Percentiles rank a stretch among this genome's conserved stretches.
Conservation (phyloP, 2,113 vertebrate species). For the Myodes glareolus region DNA sequence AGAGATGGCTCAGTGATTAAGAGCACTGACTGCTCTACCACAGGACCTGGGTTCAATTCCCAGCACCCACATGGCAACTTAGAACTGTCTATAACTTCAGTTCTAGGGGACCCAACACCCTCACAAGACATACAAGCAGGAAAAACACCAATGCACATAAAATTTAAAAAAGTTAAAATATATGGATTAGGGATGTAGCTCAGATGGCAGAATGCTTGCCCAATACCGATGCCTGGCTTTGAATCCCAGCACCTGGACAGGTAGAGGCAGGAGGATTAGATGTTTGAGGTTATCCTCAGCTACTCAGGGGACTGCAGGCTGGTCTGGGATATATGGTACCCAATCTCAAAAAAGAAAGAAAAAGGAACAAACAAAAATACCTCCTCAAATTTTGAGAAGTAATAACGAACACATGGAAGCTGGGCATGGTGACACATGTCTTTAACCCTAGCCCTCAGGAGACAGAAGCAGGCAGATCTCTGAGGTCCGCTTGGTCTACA, state of each 20-base stretch:
- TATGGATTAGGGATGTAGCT: background rate
- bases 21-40: no score
- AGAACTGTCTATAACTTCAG: no score
- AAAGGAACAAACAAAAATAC: background rate
- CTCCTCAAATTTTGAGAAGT: constrained; percentile 50
- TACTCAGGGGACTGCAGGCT: background rate
- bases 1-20: no score
- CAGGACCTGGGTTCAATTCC: no score
- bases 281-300: background rate
- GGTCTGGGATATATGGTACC: background rate
- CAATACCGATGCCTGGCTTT: background rate
- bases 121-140: no score
- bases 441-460: background rate
- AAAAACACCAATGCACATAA: no score
- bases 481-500: background rate
- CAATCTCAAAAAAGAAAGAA: background rate
- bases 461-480: background rate
- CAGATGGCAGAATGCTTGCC: background rate
- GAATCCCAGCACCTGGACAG: background rate
- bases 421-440: background rate
- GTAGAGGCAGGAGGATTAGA: background rate
- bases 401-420: background rate
- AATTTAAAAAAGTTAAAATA: background rate
- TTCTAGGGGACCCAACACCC: no score
- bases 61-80: no score